phyloP scores from a whole-genome alignment of 2,113 vertebrate genomes.

The Delphinapterus leucas region DNA sequence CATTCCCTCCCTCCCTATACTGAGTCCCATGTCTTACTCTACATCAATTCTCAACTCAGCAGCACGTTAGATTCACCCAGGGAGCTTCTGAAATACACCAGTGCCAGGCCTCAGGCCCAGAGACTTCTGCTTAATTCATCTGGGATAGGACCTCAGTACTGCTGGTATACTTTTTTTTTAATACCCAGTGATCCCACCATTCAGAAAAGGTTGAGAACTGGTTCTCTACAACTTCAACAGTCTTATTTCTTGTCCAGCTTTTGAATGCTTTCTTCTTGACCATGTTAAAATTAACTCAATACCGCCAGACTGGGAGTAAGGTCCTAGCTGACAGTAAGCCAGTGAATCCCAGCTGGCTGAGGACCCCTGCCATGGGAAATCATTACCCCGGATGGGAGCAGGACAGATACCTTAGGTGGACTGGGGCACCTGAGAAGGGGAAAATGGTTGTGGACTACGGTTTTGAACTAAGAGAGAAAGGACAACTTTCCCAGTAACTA shows the following conservation, averaged over 20 bases:
- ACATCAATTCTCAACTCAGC: not conserved
- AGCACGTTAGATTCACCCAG: not conserved
- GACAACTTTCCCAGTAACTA: not conserved
- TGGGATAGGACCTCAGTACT: not conserved
- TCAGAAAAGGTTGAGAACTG: not conserved
- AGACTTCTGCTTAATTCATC: not conserved
- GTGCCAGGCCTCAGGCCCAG: not conserved
- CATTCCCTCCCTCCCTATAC: not conserved
- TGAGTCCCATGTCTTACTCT: not conserved
- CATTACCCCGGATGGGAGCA: not conserved
- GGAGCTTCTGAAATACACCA: not conserved
- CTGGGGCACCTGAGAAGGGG: not conserved
- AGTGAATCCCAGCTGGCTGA: not conserved
- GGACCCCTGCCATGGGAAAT: not conserved
- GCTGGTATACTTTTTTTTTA: not conserved
- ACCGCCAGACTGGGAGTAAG: not conserved
- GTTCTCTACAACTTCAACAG: not conserved
- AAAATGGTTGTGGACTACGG: accelerated
- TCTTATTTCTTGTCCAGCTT: not conserved
- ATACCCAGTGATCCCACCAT: not conserved
- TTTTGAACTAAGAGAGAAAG: not conserved
- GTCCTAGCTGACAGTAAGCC: not conserved
- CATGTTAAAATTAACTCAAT: conserved; percentile 8
- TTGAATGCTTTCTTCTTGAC: not conserved
- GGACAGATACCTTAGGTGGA: not conserved